Conservation (phyloP, 2,113 vertebrate species). For the Pionites leucogaster region DNA sequence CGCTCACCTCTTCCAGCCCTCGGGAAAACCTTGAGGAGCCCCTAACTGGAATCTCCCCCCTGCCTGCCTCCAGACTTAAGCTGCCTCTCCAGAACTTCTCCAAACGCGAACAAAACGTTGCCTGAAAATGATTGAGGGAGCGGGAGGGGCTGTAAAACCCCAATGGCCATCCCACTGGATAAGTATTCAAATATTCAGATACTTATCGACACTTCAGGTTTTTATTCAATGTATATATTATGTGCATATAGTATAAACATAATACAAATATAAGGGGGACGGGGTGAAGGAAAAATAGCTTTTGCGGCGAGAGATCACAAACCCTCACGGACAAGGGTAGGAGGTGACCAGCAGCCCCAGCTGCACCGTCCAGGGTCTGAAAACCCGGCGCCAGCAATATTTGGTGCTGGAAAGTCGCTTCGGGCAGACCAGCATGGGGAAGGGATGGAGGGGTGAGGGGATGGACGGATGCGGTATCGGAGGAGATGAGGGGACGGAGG, state of each 20-base stretch:
- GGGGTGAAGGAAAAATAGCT: not conserved
- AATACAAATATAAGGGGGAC: not conserved
- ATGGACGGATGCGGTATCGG: not conserved
- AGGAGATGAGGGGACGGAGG: not conserved
- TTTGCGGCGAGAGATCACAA: not conserved
- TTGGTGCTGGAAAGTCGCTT: not conserved
- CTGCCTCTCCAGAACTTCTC: not conserved
- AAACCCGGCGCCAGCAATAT: not conserved
- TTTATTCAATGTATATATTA: not conserved
- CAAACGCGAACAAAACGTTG: not conserved
- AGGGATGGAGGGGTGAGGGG: too few species aligned
- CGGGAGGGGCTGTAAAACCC: not conserved
- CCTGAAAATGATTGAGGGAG: not conserved
- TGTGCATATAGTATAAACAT: accelerated
- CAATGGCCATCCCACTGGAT: not conserved
- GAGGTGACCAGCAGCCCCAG: not conserved
- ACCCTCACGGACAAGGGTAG: not conserved
- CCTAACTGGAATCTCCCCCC: not conserved
- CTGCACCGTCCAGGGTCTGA: not conserved
- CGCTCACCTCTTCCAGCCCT: too few species aligned
- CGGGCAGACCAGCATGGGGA: not conserved
- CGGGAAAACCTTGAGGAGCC: not conserved
- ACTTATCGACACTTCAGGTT: not conserved
- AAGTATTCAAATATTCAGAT: not conserved
- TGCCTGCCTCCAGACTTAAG: too few species aligned